Evolutionary conservation across 2,888 invertebrate species (phyloP), one percentile per base, ranked within the genome.

Genomic region (Limnephilus rhombicus): DNA sequence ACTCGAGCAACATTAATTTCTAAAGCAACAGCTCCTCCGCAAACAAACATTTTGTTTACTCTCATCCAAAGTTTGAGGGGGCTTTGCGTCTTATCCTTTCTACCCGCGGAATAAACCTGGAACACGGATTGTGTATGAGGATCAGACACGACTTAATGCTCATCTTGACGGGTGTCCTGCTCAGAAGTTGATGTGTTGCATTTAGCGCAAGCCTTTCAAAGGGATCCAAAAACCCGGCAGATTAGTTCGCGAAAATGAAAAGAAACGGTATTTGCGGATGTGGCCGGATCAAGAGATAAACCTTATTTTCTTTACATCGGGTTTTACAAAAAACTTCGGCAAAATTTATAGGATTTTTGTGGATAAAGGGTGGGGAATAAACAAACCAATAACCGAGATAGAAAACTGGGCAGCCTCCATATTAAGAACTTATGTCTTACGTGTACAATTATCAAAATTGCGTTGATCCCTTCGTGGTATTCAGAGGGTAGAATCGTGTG

Each of bases 181-280:
- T 82, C 82, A 82, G 31, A 82, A 82, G 82, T 34, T 82, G 82
- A 82, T 82, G 82, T 82, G 82, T 82, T 82, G 82, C 82, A 82
- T 82, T 82, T 82, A 82, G 29, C 82, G 31, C 34, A 82, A 82
- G 34, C 82, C 31, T 29, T 29, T 82, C 82, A 82, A 82, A 82
- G 18, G 34, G 34, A 82, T 82, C 82, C 29, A 82, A 24, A 82
- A 68, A 68, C 53, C 53, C 53, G 24, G 29, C 34, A 82, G 82
- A 82, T 82, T 82, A 82, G 82, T 82, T 82, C 5, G 31, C 13
- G 2, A 82, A 82, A 82, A 34, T 82, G 29, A 82, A 82, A 82
- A 82, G 82, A 82, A 31, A 29, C 82, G 82, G 29, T 82, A 29
- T 82, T 82, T 82, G 31, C 15, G 82, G 82, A 29, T 29, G 82